Evolutionary conservation across 1,140 invertebrate species (phyloP).

Genomic region (Diachasmimorpha longicaudata): DNA sequence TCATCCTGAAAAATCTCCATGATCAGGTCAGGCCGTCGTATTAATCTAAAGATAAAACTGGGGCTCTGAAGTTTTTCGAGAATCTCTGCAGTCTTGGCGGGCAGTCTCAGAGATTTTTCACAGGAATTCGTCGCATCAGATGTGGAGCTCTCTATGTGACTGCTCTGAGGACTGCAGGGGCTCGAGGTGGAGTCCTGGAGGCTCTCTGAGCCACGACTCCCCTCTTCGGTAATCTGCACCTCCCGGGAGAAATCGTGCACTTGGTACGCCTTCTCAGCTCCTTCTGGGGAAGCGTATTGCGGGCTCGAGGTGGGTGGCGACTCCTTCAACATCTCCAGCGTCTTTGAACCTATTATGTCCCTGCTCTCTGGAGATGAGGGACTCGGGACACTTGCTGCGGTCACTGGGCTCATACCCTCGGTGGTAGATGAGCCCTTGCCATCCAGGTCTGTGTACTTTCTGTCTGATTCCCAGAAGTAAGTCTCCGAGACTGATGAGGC

Average conservation of each 20-base stretch:
- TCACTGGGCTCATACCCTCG: conserved; percentile 53
- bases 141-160: not conserved
- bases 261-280: not conserved
- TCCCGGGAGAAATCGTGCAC: not conserved
- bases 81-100: conserved; percentile 17
- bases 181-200: too few species aligned
- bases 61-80: conserved; percentile 33
- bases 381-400: conserved; percentile 56
- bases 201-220: too few species aligned
- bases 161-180: too few species aligned
- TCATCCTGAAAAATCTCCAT: conserved; percentile 51
- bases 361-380: conserved; percentile 54
- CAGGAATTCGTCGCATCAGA: not conserved
- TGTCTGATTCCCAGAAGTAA: conserved; percentile 57
- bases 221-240: not conserved
- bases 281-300: conserved; percentile 8
- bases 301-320: conserved; percentile 33
- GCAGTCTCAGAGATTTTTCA: not conserved
- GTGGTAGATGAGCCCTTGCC: conserved; percentile 38
- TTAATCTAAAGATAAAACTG: conserved; percentile 33
- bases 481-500: conserved; percentile 50
- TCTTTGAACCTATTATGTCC: conserved; percentile 53
- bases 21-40: conserved; percentile 43
- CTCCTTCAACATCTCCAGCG: conserved; percentile 54
- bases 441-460: conserved; percentile 50